These are phyloP conservation scores for Scaptodrosophila latifasciaeformis DNA, from an alignment of 2,888 invertebrate genomes.

Conservation along the genomic window DNA sequence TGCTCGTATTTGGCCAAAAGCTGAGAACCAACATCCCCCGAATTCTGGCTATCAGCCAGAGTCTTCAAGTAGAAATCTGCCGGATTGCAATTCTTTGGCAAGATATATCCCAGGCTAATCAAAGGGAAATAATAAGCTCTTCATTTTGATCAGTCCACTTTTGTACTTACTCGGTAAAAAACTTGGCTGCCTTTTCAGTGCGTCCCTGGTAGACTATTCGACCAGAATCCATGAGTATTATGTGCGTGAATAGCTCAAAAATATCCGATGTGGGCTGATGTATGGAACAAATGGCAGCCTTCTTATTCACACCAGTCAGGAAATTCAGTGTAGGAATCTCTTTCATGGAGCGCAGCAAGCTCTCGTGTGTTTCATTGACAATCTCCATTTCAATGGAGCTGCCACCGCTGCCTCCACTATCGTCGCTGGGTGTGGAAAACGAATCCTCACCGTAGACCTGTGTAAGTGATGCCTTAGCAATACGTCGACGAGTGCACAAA, in stretches of 20 bases:
- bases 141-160: neutral
- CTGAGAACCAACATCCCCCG: slow-evolving; percentile 49
- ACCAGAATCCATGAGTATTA: slow-evolving; percentile 86
- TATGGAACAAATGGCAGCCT: slow-evolving; percentile 89
- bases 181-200: slow-evolving; percentile 80
- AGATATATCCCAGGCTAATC: slow-evolving; percentile 79
- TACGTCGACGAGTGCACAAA: slow-evolving; percentile 76
- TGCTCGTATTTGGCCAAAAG: slow-evolving; percentile 63
- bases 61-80: slow-evolving; percentile 88
- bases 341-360: slow-evolving; percentile 38
- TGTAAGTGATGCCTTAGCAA: slow-evolving; percentile 52
- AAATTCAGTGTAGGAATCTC: slow-evolving; percentile 54
- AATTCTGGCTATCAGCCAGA: slow-evolving; percentile 76
- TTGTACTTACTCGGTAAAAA: slow-evolving; percentile 81
- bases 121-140: neutral
- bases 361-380: slow-evolving; percentile 40
- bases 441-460: slow-evolving; percentile 67
- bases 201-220: slow-evolving; percentile 87
- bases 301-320: slow-evolving; percentile 72
- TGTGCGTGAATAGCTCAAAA: slow-evolving; percentile 87
- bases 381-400: slow-evolving; percentile 72
- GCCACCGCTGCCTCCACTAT: slow-evolving; percentile 36
- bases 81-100: slow-evolving; percentile 87
- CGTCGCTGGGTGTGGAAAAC: slow-evolving; percentile 50
- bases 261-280: slow-evolving; percentile 94